A percentile compares a stretch with the other conserved stretches of the same genome.
phyloP scores from a whole-genome alignment of 1,140 invertebrate species.

The Phenacoccus solenopsis region DNA sequence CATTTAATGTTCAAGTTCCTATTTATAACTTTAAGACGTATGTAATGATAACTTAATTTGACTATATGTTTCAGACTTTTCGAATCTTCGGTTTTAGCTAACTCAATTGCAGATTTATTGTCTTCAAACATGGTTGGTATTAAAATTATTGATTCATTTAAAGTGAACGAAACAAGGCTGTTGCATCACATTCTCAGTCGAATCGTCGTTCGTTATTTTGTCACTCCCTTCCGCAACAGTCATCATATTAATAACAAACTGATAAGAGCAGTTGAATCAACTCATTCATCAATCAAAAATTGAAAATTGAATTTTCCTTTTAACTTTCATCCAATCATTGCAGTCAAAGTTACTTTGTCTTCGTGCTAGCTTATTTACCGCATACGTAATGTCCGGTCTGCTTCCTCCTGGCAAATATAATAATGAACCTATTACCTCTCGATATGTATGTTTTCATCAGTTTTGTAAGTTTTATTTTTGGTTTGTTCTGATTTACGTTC shows the following conservation, averaged over 20 bases:
- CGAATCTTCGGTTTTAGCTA: background rate
- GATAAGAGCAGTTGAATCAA: constrained; percentile 17
- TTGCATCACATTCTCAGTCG: constrained; percentile 23
- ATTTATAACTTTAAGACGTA: background rate
- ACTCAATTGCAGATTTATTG: background rate
- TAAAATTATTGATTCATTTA: background rate
- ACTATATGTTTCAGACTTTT: background rate
- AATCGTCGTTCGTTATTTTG: background rate
- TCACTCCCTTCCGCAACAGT: no score
- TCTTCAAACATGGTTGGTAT: background rate
- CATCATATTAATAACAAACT: no score
- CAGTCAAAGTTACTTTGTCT: constrained; percentile 10
- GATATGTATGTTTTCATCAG: constrained; percentile 21
- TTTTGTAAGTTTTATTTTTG: background rate
- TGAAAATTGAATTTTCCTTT: constrained; percentile 23
- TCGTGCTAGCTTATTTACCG: constrained; percentile 27
- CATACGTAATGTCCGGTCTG: constrained; percentile 31
- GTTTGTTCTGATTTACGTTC: constrained; percentile 4
- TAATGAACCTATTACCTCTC: constrained; percentile 29
- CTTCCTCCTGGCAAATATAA: constrained; percentile 30
- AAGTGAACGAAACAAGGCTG: constrained; percentile 22
- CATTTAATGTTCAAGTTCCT: background rate
- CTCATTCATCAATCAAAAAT: constrained; percentile 18
- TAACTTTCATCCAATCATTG: constrained; percentile 16
- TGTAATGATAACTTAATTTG: background rate